These are phyloP conservation scores for Artibeus jamaicensis DNA, from an alignment of 2,797 vertebrate species.

Conservation along the genomic window DNA sequence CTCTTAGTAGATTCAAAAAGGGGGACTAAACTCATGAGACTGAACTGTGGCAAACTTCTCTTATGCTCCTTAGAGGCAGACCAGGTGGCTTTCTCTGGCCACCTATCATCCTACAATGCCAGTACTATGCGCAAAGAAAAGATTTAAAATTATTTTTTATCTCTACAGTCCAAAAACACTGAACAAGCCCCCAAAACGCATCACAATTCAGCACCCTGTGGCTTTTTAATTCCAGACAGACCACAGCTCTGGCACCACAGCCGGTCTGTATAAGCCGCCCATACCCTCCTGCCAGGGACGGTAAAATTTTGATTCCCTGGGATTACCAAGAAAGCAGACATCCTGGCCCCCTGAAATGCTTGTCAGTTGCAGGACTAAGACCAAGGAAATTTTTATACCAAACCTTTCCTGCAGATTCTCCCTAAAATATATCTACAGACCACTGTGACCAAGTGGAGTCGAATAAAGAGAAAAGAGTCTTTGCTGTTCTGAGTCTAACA, in stretches of 20 bases:
- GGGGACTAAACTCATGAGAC: neutral
- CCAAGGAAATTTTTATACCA: neutral
- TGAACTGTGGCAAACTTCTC: neutral
- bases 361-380: neutral
- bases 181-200: neutral
- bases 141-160: constrained; percentile 3
- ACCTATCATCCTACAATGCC: neutral
- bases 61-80: neutral
- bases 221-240: neutral
- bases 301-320: neutral
- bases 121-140: neutral
- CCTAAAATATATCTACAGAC: neutral
- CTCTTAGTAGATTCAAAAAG: neutral
- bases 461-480: neutral
- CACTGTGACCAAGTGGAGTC: neutral
- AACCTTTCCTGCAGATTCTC: neutral
- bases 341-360: neutral
- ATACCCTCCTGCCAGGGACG: neutral
- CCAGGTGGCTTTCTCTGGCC: neutral
- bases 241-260: neutral
- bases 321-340: neutral
- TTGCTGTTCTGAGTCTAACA: neutral
- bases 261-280: neutral
- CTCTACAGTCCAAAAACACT: neutral
- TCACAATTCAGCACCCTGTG: neutral